Base-by-base conservation (phyloP, 92 coral and sea anemone genomes). In the Heliopora coerulea region DNA sequence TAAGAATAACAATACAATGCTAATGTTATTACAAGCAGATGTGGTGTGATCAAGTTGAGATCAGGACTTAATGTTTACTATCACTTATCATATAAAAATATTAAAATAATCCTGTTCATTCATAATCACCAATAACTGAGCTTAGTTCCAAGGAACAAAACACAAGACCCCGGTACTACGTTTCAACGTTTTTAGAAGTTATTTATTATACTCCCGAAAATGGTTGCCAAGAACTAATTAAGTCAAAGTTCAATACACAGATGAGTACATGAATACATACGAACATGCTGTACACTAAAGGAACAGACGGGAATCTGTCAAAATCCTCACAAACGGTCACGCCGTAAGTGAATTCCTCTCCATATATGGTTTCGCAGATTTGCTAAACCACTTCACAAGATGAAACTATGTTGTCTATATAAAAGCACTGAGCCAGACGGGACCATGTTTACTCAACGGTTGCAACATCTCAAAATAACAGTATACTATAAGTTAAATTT, bases 11-110 rank as follows among this genome's bases (percentile, higher is more conserved):
- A 66, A 41, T 42, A 46, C 56, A 41, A 66, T 66, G 73, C 19
- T 25, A 17, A 66, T 66, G 73, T 41, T 25, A 17, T 41, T 66
- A 35, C 27, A 66, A 41, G 57, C 56, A 66, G 70, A 63, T 35
- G 25, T 23, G 50, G 56, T 66, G 34, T 44, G 8, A 4, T 37
- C 42, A 35, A 3, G 39, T n/a, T 64, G 31, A 49, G 39, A 34
- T 64, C 31, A 17, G 23, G 6, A 20, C 29, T 37, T 4, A 37
- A 37, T 37, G 5, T 5, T 37, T 4, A 37, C 12, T 37, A 37
- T 12, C 12, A 37, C 42, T 4, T 4, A 5, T 37, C 5, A 12
- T 37, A 46, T 6, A 46, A 46, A 46, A 46, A 46, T 46, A 46
- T 46, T 46, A 15, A 46, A 46, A 46, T 15, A 6, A 46, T 46